A percentile compares a stretch with the other conserved stretches of the same genome.
These are phyloP conservation scores for Isichthys henryi DNA, from an alignment of 2,113 vertebrate genomes.

Conservation along the genomic window DNA sequence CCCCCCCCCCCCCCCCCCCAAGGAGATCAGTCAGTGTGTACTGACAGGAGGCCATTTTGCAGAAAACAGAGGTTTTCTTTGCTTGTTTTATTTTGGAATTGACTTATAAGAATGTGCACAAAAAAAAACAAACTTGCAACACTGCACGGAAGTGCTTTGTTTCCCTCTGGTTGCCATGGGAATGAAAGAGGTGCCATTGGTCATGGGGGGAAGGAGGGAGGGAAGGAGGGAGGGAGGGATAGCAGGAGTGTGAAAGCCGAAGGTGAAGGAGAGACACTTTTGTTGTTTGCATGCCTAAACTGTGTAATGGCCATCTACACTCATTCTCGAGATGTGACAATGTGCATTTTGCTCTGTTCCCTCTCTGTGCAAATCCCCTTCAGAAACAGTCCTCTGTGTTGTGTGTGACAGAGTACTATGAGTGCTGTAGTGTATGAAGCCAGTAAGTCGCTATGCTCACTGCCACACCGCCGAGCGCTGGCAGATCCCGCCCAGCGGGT, in stretches of 20 bases:
- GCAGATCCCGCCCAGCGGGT: not conserved
- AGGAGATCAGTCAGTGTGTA: not conserved
- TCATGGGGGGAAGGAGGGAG: not conserved
- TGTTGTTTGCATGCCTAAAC: slow-evolving; percentile 30
- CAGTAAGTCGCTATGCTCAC: not conserved
- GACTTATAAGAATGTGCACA: slow-evolving; percentile 9
- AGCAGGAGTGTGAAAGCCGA: not conserved
- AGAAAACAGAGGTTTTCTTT: slow-evolving; percentile 8
- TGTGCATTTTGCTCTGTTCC: slow-evolving; percentile 17
- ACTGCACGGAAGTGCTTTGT: not conserved
- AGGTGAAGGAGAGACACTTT: not conserved
- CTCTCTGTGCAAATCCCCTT: slow-evolving; percentile 10
- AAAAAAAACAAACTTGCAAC: not conserved
- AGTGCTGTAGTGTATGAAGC: slow-evolving; percentile 1
- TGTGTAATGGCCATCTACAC: slow-evolving; percentile 27
- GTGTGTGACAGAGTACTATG: slow-evolving; percentile 11
- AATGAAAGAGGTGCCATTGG: not conserved
- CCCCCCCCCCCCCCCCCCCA: too few relatives aligned
- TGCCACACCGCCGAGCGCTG: not conserved
- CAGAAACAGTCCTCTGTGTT: slow-evolving; percentile 7
- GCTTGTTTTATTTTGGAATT: not conserved
- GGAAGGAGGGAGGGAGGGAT: not conserved
- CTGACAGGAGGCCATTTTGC: not conserved
- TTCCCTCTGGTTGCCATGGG: not conserved
- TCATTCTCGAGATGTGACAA: slow-evolving; percentile 1